phyloP scores from a whole-genome alignment of 2,888 invertebrate genomes.

The Tetanocera ferruginea region DNA sequence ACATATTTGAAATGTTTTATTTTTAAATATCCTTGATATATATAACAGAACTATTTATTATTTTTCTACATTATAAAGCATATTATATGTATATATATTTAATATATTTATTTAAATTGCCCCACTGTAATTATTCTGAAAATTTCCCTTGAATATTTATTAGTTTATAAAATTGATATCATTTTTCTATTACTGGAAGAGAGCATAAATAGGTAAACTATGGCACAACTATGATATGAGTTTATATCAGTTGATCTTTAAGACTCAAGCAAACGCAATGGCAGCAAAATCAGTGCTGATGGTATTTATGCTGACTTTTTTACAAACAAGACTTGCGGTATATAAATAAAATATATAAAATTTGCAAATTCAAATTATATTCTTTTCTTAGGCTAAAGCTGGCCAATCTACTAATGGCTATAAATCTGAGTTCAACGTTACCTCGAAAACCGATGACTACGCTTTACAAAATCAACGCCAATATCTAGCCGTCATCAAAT shows the following conservation, averaged over 20 bases:
- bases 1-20: too few relatives aligned
- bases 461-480: constrained; percentile 43
- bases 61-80: too few relatives aligned
- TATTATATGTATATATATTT: too few relatives aligned
- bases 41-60: too few relatives aligned
- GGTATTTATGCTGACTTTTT: neutral
- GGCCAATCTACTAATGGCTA: neutral
- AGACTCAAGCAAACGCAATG: neutral
- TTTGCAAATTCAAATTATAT: too few relatives aligned
- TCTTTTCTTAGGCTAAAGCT: neutral
- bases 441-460: constrained; percentile 39
- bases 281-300: neutral
- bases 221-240: neutral
- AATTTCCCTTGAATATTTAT: neutral
- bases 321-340: neutral
- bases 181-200: neutral
- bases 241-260: neutral
- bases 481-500: constrained; percentile 39
- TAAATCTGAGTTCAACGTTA: neutral
- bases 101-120: too few relatives aligned
- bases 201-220: neutral
- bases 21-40: too few relatives aligned
- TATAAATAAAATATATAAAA: too few relatives aligned
- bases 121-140: neutral
- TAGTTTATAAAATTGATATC: neutral